Evolutionary conservation across 2,888 invertebrate species (phyloP), one percentile per base, ranked within the genome.

Genomic region (Rhyacophila evoluta): DNA sequence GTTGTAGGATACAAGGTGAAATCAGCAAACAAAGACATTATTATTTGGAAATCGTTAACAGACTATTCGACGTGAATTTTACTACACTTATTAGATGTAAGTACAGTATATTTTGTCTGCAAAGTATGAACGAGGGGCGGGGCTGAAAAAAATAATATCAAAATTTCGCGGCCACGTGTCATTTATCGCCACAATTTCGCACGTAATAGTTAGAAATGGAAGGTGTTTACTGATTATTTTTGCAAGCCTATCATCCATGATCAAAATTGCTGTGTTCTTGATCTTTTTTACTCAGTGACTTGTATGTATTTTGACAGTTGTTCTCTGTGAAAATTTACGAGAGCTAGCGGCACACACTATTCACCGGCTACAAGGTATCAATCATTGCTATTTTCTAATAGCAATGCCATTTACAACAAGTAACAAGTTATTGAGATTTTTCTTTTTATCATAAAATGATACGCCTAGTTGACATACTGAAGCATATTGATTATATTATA

Each of bases 151-250:
- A 83, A 83, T 83, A 78, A 77, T 41, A 38, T 70, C 70, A 83
- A 83, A 83, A 83, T 81, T 82, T 82, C 81, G 80, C 82, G 81
- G 83, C 83, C 83, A 82, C 82, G 81, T 80, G 81, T 82, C 81
- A 81, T 76, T 77, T 81, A 81, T 82, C 75, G 76, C 79, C 77
- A 68, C 77, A 72, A 78, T 78, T 78, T 33, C 19, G 69, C 10
- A 4, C 1, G 5, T 29, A 39, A 74, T 67, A 15, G 8, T 19
- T 38, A 28, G 11, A 73, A 41, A 25, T 41, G 12, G 25, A 36
- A 36, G 4, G 37, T 36, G 15, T 19, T 37, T 19, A 2, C 37
- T 37, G 2, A 5, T 1, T 37, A 72, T 19, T 10, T 6, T 25
- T 8, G 19, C 72, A 37, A 19, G 15, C 1, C n/a, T n/a, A 15